A percentile compares a stretch with the other conserved stretches of the same genome.
These are phyloP conservation scores for Planococcus citri DNA, from an alignment of 1,140 invertebrate genomes.

Conservation along the genomic window DNA sequence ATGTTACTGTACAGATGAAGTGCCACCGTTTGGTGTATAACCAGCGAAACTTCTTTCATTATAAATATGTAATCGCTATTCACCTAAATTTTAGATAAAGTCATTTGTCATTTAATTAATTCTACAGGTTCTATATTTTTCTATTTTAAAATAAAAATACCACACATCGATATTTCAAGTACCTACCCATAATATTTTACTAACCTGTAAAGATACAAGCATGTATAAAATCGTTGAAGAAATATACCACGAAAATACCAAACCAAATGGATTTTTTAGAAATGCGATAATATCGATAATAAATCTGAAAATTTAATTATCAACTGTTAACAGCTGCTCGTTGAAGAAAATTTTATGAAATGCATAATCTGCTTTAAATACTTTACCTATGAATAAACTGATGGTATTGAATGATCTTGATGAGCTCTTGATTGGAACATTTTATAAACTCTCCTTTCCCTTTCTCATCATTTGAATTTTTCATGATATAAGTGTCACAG, in stretches of 20 bases:
- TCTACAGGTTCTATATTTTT: too few relatives aligned
- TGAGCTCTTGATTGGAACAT: not conserved
- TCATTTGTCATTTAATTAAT: too few relatives aligned
- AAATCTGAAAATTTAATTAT: not conserved
- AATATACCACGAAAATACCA: not conserved
- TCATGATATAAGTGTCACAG: not conserved
- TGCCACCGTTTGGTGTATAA: too few relatives aligned
- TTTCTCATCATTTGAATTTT: not conserved
- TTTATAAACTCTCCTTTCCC: not conserved
- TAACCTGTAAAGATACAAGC: not conserved
- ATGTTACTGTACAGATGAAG: too few relatives aligned
- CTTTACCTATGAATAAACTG: not conserved
- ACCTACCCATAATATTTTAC: too few relatives aligned
- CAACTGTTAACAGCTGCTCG: too few relatives aligned
- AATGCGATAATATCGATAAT: not conserved
- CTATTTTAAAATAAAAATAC: too few relatives aligned
- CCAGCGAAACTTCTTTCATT: too few relatives aligned
- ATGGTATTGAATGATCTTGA: not conserved
- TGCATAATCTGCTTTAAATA: not conserved
- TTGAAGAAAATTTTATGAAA: not conserved
- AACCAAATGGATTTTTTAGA: not conserved
- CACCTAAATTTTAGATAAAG: not conserved
- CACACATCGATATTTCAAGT: too few relatives aligned
- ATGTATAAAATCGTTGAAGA: not conserved
- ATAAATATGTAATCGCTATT: too few relatives aligned